Evolutionary conservation across 2,888 invertebrate genomes (phyloP).

Genomic region (Xestia xanthographa): DNA sequence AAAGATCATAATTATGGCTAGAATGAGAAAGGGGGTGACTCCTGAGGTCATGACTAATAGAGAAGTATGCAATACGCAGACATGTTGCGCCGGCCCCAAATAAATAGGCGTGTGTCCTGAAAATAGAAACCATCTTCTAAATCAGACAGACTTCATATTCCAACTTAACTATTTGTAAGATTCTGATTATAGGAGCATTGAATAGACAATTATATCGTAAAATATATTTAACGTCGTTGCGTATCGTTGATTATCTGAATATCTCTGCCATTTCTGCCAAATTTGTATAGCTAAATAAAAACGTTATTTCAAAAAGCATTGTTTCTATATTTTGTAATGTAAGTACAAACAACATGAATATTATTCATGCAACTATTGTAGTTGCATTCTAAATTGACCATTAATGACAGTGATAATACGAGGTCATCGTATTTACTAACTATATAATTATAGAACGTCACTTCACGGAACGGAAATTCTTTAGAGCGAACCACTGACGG

Average conservation of each 20-base stretch:
- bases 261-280: not conserved
- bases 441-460: not conserved
- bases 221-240: not conserved
- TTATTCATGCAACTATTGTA: slow-evolving; percentile 4
- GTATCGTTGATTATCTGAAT: not conserved
- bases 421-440: not conserved
- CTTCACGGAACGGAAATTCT: not conserved
- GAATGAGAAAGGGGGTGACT: no score
- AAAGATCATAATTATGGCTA: no score
- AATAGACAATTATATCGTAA: not conserved
- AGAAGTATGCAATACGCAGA: no score
- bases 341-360: slow-evolving; percentile 4
- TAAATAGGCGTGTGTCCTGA: no score
- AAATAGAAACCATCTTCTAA: not conserved
- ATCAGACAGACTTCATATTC: not conserved
- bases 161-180: not conserved
- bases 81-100: not conserved
- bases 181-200: not conserved
- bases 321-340: not conserved
- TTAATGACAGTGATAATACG: not conserved
- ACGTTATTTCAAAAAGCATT: not conserved
- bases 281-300: slow-evolving; percentile 37
- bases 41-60: no score
- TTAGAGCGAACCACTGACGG: no score
- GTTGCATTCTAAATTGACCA: not conserved